Base-by-base conservation (phyloP, 2,797 vertebrate genomes). In the Passerculus sandwichensis region DNA sequence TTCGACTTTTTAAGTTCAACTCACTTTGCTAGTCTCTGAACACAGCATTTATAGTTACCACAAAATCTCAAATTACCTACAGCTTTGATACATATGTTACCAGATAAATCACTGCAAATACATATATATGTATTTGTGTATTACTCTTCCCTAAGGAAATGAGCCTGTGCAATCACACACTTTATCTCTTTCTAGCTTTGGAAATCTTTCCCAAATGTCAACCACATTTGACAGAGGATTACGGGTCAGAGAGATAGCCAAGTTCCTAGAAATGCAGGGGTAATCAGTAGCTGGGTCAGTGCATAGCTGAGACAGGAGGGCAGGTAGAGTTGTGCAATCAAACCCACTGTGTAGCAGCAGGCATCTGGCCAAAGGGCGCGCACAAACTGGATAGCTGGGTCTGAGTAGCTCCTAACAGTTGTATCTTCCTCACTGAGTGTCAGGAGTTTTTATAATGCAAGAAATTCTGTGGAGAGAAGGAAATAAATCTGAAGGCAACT, bases 51-150 rank as follows among this genome's bases (percentile, higher is more conserved):
- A 88, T 86, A 70, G 3, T 2, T 85, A 90, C 85, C 20, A 1
- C 85, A 91, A 93, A 94, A 90, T 96, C 92, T 94, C 94, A 90
- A 88, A 78, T 96, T 92, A 96, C 95, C 92, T 93, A 86, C 93
- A 96, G 85, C 92, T 96, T 94, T 93, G 85, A 83, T 91, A 83
- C 73, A 76, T 78, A 92, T 88, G 94, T 91, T 95, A 93, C 85
- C 76, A 92, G 85, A 96, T 95, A 93, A 97, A 97, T 94, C 95
- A 96, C 56, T 45, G 54, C 56, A 94, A 91, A 86, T 89, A 89
- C 48, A 78, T 70, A 47, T 61, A 89, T 77, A 64, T 84, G 66
- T 67, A 73, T 81, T 64, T 90, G 71, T 73, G 56, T 95, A 57
- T 91, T 90, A 93, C 60, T 76, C 77, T 93, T 91, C 95, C 91